Evolutionary conservation across 1,140 invertebrate genomes (phyloP).

Genomic region (Cherax destructor): DNA sequence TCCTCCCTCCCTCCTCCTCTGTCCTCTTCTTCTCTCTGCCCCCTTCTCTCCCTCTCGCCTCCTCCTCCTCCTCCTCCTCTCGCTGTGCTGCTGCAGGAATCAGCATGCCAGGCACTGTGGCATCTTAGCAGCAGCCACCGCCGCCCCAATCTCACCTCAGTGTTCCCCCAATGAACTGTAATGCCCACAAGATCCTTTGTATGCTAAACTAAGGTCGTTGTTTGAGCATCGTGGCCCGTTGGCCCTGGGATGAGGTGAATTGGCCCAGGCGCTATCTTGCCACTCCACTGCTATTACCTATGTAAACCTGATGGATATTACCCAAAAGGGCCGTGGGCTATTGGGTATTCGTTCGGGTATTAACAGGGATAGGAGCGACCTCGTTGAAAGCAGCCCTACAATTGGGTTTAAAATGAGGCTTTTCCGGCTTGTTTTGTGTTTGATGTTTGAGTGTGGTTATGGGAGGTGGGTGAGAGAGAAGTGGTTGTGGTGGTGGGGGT

Average conservation of each 20-base stretch:
- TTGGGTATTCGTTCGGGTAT: slow-evolving; percentile 28
- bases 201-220: slow-evolving; percentile 58
- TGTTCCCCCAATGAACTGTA: slow-evolving; percentile 39
- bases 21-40: too few species aligned
- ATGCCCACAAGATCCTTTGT: slow-evolving; percentile 58
- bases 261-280: slow-evolving; percentile 53
- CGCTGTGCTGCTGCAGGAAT: neutral
- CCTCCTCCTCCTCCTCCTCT: neutral
- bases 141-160: slow-evolving; percentile 33
- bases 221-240: slow-evolving; percentile 42
- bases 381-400: neutral
- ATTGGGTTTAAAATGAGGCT: neutral
- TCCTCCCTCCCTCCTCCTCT: neutral
- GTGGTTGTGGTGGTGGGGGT: neutral
- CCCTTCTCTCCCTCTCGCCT: neutral
- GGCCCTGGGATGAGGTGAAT: slow-evolving; percentile 47
- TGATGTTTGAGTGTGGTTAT: neutral
- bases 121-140: slow-evolving; percentile 9
- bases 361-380: neutral
- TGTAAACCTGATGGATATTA: slow-evolving; percentile 46
- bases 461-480: neutral
- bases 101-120: neutral
- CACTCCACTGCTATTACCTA: slow-evolving; percentile 51
- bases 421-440: neutral
- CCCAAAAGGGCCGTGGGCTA: slow-evolving; percentile 1